phyloP scores from a whole-genome alignment of 2,797 vertebrate genomes.

The Pseudochirops cupreus region DNA sequence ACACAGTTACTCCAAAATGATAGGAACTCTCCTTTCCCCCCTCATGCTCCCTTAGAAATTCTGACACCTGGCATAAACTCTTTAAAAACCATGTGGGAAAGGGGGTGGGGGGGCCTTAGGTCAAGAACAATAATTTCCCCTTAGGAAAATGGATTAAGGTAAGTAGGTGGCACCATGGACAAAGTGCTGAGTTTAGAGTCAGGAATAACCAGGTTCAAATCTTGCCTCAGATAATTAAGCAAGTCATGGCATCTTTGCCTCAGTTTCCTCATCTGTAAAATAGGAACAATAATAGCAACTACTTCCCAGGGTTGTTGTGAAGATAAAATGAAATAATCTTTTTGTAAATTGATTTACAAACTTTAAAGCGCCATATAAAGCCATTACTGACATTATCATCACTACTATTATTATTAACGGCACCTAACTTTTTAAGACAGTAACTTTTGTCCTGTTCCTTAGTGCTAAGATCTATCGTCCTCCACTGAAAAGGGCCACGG shows the following conservation, averaged over 20 bases:
- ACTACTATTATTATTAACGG: neutral
- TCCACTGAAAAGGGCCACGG: neutral
- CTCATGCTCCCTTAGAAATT: neutral
- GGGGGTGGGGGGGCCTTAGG: neutral
- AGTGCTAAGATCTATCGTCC: neutral
- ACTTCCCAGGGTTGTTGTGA: neutral
- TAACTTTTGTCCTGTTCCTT: neutral
- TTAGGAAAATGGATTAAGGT: neutral
- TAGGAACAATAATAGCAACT: neutral
- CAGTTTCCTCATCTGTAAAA: neutral
- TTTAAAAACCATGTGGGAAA: neutral
- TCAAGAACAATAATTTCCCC: neutral
- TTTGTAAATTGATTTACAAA: neutral
- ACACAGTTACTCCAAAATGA: neutral
- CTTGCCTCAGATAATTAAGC: neutral
- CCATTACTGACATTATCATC: too few relatives aligned
- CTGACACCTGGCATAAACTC: neutral
- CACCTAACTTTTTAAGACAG: neutral
- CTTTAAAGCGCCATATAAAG: neutral
- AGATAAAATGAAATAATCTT: neutral
- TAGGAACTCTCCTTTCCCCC: neutral
- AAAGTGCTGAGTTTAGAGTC: neutral
- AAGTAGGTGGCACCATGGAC: neutral
- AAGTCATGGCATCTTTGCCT: neutral
- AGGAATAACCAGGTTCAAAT: neutral